These are phyloP conservation scores for Scaeva pyrastri DNA, from an alignment of 2,888 invertebrate genomes.

Conservation along the genomic window DNA sequence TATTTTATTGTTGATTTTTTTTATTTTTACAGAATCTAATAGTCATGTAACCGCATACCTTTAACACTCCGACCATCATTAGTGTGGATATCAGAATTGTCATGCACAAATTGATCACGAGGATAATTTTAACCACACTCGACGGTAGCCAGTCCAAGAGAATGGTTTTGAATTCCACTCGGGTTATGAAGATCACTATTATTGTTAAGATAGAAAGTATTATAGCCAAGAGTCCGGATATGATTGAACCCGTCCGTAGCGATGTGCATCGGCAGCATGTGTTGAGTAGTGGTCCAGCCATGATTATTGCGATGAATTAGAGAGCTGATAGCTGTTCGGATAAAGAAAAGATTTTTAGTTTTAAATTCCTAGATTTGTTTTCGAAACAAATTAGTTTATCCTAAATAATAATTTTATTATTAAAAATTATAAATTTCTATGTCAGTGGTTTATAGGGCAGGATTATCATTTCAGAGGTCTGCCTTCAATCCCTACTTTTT, in stretches of 20 bases:
- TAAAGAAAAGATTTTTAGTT: background rate
- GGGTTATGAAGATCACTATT: conserved; percentile 87
- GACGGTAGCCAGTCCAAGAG: conserved; percentile 89
- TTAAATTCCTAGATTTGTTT: background rate
- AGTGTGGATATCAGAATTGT: conserved; percentile 92
- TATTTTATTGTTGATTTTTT: background rate
- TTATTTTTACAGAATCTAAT: background rate
- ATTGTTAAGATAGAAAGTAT: conserved; percentile 90
- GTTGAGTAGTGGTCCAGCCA: conserved; percentile 85
- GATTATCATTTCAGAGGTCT: too few species aligned
- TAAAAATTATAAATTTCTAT: too few species aligned
- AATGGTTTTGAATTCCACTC: conserved; percentile 91
- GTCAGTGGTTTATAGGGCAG: too few species aligned
- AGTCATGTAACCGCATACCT: conserved; percentile 85
- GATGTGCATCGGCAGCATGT: conserved; percentile 90
- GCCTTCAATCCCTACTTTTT: too few species aligned
- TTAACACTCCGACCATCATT: conserved; percentile 89
- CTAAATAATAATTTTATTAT: too few species aligned
- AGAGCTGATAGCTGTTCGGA: conserved; percentile 24
- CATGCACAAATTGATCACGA: conserved; percentile 91
- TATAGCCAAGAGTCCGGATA: conserved; percentile 90
- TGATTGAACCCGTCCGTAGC: conserved; percentile 89
- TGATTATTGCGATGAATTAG: conserved; percentile 72
- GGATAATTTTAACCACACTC: conserved; percentile 89
- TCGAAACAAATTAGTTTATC: too few species aligned